A percentile compares a stretch with the other conserved stretches of the same genome.
Evolutionary conservation across 2,113 vertebrate species (phyloP).

Genomic region (Eublepharis macularius): DNA sequence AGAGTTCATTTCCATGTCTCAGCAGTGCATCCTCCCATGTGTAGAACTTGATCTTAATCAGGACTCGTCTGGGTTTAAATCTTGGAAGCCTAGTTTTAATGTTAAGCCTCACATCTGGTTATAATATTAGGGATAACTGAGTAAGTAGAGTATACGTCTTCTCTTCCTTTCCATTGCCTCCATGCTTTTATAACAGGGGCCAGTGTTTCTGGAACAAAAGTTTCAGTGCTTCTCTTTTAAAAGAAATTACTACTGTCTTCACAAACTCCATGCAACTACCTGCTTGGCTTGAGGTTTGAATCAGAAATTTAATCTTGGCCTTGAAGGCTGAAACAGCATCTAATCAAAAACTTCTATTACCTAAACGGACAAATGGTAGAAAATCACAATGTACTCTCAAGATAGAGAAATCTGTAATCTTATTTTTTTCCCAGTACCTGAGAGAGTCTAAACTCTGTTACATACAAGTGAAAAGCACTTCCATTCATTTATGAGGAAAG

Average conservation of each 20-base stretch:
- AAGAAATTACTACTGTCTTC: background rate
- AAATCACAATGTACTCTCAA: background rate
- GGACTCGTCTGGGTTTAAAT: background rate
- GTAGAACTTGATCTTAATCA: background rate
- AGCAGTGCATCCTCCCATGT: background rate
- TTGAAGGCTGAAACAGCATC: background rate
- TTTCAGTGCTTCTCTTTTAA: background rate
- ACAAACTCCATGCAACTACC: background rate
- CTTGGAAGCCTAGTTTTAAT: too few species aligned
- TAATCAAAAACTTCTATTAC: background rate
- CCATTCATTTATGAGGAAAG: background rate
- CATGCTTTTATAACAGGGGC: background rate
- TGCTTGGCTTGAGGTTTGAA: background rate
- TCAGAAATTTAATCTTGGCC: background rate
- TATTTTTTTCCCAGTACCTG: too few species aligned
- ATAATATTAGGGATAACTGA: background rate
- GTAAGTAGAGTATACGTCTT: background rate
- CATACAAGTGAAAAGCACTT: too few species aligned
- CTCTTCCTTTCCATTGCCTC: too few species aligned
- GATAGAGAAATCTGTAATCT: background rate
- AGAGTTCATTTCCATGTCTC: too few species aligned
- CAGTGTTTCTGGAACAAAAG: background rate
- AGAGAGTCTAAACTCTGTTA: too few species aligned
- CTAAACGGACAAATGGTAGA: background rate
- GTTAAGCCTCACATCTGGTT: background rate